Conservation (phyloP, 2,113 vertebrate genomes). For the Pygoscelis adeliae region DNA sequence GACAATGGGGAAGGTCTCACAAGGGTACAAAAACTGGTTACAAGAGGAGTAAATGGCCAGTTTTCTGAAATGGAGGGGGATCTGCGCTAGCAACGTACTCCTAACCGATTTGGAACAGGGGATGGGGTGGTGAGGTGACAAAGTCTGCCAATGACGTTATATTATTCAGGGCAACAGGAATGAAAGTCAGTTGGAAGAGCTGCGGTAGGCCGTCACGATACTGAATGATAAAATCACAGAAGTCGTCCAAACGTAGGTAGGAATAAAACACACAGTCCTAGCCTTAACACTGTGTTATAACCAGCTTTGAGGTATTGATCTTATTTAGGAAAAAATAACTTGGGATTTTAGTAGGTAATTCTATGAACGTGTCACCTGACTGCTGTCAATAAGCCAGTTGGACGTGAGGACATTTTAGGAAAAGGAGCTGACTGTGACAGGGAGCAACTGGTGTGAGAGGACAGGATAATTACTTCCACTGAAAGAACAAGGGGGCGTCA, state of each 20-base stretch:
- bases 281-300: background rate
- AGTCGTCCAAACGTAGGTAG: too few relatives aligned
- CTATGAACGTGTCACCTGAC: background rate
- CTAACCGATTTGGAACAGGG: background rate
- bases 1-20: background rate
- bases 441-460: background rate
- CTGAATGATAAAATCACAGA: background rate
- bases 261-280: background rate
- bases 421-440: background rate
- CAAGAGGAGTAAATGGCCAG: background rate
- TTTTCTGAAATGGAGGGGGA: background rate
- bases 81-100: background rate
- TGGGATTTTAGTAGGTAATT: background rate
- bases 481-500: background rate
- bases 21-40: background rate
- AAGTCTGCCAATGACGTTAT: background rate
- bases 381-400: background rate
- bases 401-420: background rate
- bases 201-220: background rate
- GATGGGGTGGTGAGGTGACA: background rate
- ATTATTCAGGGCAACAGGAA: background rate
- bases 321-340: background rate
- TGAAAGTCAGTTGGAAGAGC: background rate
- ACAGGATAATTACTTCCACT: background rate
- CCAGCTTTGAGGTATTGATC: background rate